Evolutionary conservation across 2,888 invertebrate genomes (phyloP).

Genomic region (Geotrupes spiniger): DNA sequence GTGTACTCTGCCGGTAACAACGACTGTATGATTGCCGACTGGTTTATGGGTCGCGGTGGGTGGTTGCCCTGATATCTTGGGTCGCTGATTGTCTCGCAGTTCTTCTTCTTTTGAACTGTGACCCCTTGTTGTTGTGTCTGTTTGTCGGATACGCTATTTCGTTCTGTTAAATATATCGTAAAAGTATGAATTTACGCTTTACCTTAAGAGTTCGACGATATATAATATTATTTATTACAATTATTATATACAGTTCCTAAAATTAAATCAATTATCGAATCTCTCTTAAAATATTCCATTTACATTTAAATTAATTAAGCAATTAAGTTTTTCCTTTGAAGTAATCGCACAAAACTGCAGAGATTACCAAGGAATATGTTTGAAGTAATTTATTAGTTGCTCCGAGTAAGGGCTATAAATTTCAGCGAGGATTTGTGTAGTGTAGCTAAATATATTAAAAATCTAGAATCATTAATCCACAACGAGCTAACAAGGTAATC

Average conservation of each 20-base stretch:
- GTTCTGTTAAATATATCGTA: too few species aligned
- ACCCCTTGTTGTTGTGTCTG: conserved; percentile 13
- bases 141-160: conserved; percentile 6
- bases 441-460: conserved; percentile 42
- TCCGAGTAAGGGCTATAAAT: conserved; percentile 18
- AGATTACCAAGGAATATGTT: conserved; percentile 7
- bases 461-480: conserved; percentile 48
- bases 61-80: conserved; percentile 31
- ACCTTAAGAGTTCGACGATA: too few species aligned
- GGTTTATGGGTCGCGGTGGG: conserved; percentile 37
- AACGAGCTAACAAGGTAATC: conserved; percentile 48
- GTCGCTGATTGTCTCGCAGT: conserved; percentile 26
- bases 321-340: too few species aligned
- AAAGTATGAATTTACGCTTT: too few species aligned
- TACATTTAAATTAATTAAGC: too few species aligned
- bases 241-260: too few species aligned
- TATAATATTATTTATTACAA: too few species aligned
- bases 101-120: conserved; percentile 22
- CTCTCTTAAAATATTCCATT: too few species aligned
- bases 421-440: conserved; percentile 1
- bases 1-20: conserved; percentile 35
- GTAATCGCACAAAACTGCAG: too few species aligned
- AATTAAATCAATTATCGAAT: too few species aligned
- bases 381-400: conserved; percentile 20
- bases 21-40: conserved; percentile 36